phyloP scores from a whole-genome alignment of 2,797 vertebrate genomes.

The Meda fulgida region DNA sequence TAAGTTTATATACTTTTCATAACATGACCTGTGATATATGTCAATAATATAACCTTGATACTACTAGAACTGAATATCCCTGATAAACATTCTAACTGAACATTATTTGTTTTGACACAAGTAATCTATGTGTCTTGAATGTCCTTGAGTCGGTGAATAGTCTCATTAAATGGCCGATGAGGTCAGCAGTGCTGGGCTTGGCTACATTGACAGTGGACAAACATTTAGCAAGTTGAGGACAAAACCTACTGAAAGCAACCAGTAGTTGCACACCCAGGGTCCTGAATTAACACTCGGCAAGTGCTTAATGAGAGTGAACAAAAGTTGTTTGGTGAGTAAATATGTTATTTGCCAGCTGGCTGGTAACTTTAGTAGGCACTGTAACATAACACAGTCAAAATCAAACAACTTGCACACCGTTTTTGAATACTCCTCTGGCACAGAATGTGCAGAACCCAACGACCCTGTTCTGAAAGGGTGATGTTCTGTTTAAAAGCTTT shows the following conservation, averaged over 20 bases:
- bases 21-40: background rate
- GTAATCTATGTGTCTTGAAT: background rate
- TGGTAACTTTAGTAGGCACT: background rate
- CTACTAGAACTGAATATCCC: background rate
- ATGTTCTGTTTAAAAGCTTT: slow-evolving; percentile 1
- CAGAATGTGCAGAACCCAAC: background rate
- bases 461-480: background rate
- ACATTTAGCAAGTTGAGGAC: background rate
- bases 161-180: slow-evolving; percentile 27
- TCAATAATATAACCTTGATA: background rate
- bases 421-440: background rate
- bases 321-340: background rate
- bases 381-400: background rate
- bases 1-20: background rate
- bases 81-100: background rate
- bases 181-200: background rate
- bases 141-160: slow-evolving; percentile 12
- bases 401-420: background rate
- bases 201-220: background rate
- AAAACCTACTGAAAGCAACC: background rate
- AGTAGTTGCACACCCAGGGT: background rate
- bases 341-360: background rate
- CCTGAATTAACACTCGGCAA: background rate
- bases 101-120: background rate
- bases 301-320: background rate